Evolutionary conservation across 2,797 vertebrate genomes (phyloP).

Genomic region (Sebastiscus albofasciatus): DNA sequence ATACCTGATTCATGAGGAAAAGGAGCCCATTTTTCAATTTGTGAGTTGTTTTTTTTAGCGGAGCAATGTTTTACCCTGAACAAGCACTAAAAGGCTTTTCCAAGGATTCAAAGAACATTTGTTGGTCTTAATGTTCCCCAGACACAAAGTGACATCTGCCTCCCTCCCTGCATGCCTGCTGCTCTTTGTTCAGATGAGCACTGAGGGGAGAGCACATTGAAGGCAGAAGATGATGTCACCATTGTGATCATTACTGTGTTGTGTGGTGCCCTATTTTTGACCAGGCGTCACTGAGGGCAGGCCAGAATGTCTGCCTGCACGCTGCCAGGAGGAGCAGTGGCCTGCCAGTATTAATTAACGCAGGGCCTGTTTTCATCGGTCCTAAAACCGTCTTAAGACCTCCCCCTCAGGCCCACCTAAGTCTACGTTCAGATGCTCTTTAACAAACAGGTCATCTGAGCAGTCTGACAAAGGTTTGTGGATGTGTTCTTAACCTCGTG

Average conservation of each 20-base stretch:
- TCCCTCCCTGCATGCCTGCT: conserved; percentile 76
- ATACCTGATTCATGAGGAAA: background rate
- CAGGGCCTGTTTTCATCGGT: conserved; percentile 70
- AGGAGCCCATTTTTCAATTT: conserved; percentile 10
- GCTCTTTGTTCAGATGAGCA: conserved; percentile 81
- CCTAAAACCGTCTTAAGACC: conserved; percentile 71
- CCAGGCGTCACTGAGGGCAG: conserved; percentile 80
- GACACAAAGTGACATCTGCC: conserved; percentile 84
- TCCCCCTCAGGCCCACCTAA: conserved; percentile 58
- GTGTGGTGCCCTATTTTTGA: conserved; percentile 86
- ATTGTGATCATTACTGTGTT: conserved; percentile 81
- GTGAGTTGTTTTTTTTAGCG: conserved; percentile 26
- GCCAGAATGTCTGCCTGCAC: conserved; percentile 76
- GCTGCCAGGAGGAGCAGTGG: conserved; percentile 78
- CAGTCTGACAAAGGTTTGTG: background rate
- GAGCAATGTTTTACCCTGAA: conserved; percentile 29
- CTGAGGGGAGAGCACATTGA: conserved; percentile 76
- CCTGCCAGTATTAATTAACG: conserved; percentile 86
- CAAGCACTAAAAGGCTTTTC: conserved; percentile 54
- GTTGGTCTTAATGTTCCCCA: conserved; percentile 80
- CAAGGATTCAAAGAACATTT: conserved; percentile 72
- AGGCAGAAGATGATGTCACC: conserved; percentile 81
- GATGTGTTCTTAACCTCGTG: background rate
- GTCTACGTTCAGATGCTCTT: conserved; percentile 29
- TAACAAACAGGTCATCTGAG: conserved; percentile 31